These are phyloP conservation scores for Siniperca scherzeri DNA, from an alignment of 2,797 vertebrate genomes.

Conservation along the genomic window DNA sequence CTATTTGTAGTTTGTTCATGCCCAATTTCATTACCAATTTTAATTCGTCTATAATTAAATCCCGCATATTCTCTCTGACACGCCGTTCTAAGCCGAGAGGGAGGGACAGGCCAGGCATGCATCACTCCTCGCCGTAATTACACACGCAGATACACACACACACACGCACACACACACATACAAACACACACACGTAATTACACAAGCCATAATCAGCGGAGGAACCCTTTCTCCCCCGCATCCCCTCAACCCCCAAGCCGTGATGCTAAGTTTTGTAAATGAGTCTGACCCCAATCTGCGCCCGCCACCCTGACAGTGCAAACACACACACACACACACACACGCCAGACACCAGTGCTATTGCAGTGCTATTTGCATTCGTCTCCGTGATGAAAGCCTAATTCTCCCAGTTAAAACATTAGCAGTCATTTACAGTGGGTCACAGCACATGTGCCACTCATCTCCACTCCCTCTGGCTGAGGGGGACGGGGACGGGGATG, in stretches of 20 bases:
- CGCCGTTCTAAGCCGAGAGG: slow-evolving; percentile 97
- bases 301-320: slow-evolving; percentile 91
- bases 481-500: background rate
- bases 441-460: slow-evolving; percentile 86
- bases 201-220: slow-evolving; percentile 96
- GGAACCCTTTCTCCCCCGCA: slow-evolving; percentile 92
- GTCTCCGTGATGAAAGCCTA: slow-evolving; percentile 99
- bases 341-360: slow-evolving; percentile 63
- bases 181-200: slow-evolving; percentile 78
- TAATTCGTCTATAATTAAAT: slow-evolving; percentile 99
- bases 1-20: slow-evolving; percentile 94
- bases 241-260: slow-evolving; percentile 89
- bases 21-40: slow-evolving; percentile 99
- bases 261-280: slow-evolving; percentile 99
- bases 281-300: slow-evolving; percentile 99
- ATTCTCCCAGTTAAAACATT: slow-evolving; percentile 99
- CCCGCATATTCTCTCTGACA: slow-evolving; percentile 99
- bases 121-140: slow-evolving; percentile 99
- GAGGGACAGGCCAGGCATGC: slow-evolving; percentile 95
- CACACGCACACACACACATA: slow-evolving; percentile 49
- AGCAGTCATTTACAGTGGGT: slow-evolving; percentile 98
- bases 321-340: slow-evolving; percentile 68
- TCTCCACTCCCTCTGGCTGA: slow-evolving; percentile 59
- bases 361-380: slow-evolving; percentile 92
- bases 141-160: slow-evolving; percentile 74